phyloP scores from a whole-genome alignment of 2,113 vertebrate species.

The Vombatus ursinus region DNA sequence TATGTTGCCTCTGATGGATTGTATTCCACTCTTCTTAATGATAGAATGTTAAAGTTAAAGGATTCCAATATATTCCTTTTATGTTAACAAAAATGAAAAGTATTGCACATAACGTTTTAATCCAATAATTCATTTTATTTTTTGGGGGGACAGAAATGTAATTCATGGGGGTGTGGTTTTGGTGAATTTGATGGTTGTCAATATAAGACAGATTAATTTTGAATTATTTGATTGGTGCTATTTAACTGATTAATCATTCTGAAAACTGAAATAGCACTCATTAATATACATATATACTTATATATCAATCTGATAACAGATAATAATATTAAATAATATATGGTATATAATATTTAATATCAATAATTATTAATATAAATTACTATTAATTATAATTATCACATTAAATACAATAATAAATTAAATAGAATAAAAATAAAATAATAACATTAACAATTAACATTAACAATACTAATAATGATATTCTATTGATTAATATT shows the following conservation, averaged over 20 bases:
- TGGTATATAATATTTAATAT: no score
- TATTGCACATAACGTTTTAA: not conserved
- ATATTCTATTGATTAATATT: no score
- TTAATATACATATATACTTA: not conserved
- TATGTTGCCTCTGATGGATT: not conserved
- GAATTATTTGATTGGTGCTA: not conserved
- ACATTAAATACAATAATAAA: no score
- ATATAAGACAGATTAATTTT: not conserved
- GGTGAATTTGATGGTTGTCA: not conserved
- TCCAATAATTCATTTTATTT: not conserved
- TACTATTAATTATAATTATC: no score
- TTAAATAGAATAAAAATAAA: no score
- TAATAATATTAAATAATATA: no score
- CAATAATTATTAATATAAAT: no score
- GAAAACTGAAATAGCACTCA: not conserved
- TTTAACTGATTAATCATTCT: not conserved
- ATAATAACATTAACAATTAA: no score
- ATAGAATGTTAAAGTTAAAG: not conserved
- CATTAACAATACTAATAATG: no score
- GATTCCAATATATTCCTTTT: not conserved
- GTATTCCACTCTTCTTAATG: not conserved
- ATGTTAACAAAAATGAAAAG: not conserved
- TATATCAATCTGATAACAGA: no score
- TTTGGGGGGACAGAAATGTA: not conserved
- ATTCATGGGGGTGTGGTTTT: not conserved